phyloP scores from a whole-genome alignment of 2,888 invertebrate genomes.

The Sphinx pinastri region DNA sequence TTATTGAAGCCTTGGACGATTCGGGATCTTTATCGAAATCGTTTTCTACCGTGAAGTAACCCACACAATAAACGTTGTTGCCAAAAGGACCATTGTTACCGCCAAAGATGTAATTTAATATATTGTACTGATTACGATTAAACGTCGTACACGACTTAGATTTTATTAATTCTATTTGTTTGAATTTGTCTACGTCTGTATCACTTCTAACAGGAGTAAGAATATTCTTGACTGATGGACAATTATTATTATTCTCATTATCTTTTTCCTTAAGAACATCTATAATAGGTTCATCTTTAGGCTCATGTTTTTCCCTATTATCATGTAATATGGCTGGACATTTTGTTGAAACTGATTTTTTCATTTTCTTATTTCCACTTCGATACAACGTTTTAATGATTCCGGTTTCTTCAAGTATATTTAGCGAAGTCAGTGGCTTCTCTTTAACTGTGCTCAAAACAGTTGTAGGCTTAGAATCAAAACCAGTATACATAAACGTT shows the following conservation, averaged over 20 bases:
- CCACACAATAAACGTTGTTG: constrained; percentile 63
- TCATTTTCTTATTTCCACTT: constrained; percentile 35
- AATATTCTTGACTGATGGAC: constrained; percentile 10
- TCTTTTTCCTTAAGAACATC: not conserved
- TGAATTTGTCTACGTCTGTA: constrained; percentile 40
- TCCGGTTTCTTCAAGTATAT: constrained; percentile 41
- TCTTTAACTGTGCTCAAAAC: constrained; percentile 35
- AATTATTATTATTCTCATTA: not conserved
- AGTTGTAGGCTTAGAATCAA: constrained; percentile 35
- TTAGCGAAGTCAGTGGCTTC: constrained; percentile 21
- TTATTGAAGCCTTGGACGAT: constrained; percentile 35
- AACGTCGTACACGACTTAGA: constrained; percentile 56
- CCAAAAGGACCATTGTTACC: constrained; percentile 46
- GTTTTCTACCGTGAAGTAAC: constrained; percentile 67
- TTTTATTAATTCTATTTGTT: constrained; percentile 41
- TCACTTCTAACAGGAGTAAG: constrained; percentile 51
- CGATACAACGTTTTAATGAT: constrained; percentile 52
- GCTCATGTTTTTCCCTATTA: not conserved
- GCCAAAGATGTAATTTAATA: constrained; percentile 64
- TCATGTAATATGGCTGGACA: constrained; percentile 29
- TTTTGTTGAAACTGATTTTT: constrained; percentile 21
- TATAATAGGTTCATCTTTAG: not conserved
- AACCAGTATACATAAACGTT: constrained; percentile 35
- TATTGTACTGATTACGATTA: constrained; percentile 45
- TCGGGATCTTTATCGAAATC: constrained; percentile 39